Evolutionary conservation across 2,888 invertebrate species (phyloP), one percentile per base, ranked within the genome.

Genomic region (Troides oblongomaculatus): DNA sequence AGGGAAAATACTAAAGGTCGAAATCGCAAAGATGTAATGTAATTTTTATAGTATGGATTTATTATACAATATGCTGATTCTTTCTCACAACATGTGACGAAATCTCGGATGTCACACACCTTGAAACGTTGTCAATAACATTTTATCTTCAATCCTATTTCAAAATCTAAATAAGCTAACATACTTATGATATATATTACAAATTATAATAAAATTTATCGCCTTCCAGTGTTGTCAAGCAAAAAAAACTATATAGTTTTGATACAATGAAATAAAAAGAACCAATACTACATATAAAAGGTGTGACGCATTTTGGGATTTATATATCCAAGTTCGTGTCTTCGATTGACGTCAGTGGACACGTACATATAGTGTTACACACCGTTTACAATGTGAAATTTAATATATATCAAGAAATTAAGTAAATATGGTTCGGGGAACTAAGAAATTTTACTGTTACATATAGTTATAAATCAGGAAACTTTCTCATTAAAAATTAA

Each of bases 271-370:
- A 14, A 46, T 46, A 46, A 46, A 46, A 46, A 46, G 14, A 46
- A 7, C 39, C 8, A 39, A 1, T 10, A 7, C 4, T 14, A 56
- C 50, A 66, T 69, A 50, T 46, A 50, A 57, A 4, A 61, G 36
- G 46, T 53, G 23, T 69, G 69, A 69, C 65, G 65, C 65, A 69
- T 69, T 69, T 69, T 57, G 50, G 69, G 62, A 23, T 36, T 62
- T 21, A 39, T 66, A 59, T 66, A 66, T 58, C 65, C 65, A 58
- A 62, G 50, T 23, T 62, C 43, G 65, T 69, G 58, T 58, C 62
- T 69, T 57, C 58, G 62, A 65, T 69, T 69, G 69, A 69, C 69
- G 69, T 69, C 69, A 69, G 62, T 58, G 62, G 36, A 39, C 58
- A 36, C 30, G 25, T 36, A 53, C 25, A 50, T 62, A 39, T 61